Base-by-base conservation (phyloP, 2,888 invertebrate genomes). In the Cenopis cana region DNA sequence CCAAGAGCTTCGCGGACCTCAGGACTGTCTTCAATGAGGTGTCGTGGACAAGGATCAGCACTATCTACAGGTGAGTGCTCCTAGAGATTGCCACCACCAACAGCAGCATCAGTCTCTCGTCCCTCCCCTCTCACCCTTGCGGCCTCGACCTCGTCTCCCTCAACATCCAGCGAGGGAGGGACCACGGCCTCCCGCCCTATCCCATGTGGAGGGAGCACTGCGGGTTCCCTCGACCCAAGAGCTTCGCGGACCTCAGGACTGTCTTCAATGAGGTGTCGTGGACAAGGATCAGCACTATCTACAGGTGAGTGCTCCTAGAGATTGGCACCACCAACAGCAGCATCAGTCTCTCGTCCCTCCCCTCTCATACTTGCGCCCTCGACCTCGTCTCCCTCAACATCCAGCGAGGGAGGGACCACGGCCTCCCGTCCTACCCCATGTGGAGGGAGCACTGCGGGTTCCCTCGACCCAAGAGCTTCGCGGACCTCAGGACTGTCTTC, bases 391-490 rank as follows among this genome's bases (percentile, higher is more conserved):
- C 33, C 10, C 33, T 56, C 33, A 36, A 56, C 3, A 54, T 54
- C 11, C 11, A 54, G 54, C 24, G 14, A 8, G 54, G 56, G 0
- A 90, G 98, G 0, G 98, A 98, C 91, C 98, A 98, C 85, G 98
- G 98, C 0, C 90, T 98, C 69, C 96, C 97, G 0, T 90, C 96
- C 0, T 98, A 98, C 87, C 94, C 95, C 0, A 94, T 94, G 41
- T 98, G 97, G 96, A 91, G 98, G 61, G 93, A 95, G 69, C 95
- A 95, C 81, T 98, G 98, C 79, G 96, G 96, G 0, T 89, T 98
- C 56, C 85, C 94, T 0, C 88, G 93, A 18, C 95, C 95, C 0
- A 90, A 81, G 41, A 94, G 87, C 60, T 98, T 97, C 87, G 89
- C 94, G 0, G 95, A 97, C 76, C 91, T 98, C 72, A 84, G 88